These are phyloP conservation scores for Silurus asotus DNA, from an alignment of 2,113 vertebrate genomes.

Conservation along the genomic window DNA sequence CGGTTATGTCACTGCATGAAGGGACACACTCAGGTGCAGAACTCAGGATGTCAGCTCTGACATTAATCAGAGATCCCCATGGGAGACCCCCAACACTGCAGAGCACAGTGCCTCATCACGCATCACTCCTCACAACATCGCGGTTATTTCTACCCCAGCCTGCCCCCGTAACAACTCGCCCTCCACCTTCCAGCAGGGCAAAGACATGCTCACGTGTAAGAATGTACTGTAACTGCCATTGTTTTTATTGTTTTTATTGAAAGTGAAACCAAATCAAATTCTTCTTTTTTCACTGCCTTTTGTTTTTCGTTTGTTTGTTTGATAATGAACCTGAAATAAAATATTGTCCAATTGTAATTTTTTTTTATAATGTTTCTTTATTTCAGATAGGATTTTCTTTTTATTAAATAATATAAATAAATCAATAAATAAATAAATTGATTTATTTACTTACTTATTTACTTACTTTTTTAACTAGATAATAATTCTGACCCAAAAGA, in stretches of 20 bases:
- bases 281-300: too few relatives aligned
- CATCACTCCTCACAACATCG: slow-evolving; percentile 8
- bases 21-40: slow-evolving; percentile 36
- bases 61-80: slow-evolving; percentile 52
- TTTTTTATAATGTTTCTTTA: too few relatives aligned
- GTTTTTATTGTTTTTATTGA: not conserved
- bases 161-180: not conserved
- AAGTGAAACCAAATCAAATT: not conserved
- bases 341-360: too few relatives aligned
- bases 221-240: too few relatives aligned
- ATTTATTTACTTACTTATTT: not conserved
- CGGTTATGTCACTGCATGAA: slow-evolving; percentile 53
- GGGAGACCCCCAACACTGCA: slow-evolving; percentile 33
- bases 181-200: not conserved
- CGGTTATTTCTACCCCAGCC: not conserved
- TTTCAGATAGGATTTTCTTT: too few relatives aligned
- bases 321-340: too few relatives aligned
- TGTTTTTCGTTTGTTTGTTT: too few relatives aligned
- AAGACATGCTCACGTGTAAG: not conserved
- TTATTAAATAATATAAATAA: too few relatives aligned
- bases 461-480: not conserved
- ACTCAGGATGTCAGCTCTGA: slow-evolving; percentile 54
- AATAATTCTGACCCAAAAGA: not conserved
- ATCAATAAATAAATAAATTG: too few relatives aligned
- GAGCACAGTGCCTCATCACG: not conserved